A percentile compares a stretch with the other conserved stretches of the same genome.
These are phyloP conservation scores for Scolopax bukidnonensis DNA, from an alignment of 2,797 vertebrate species.

Conservation along the genomic window DNA sequence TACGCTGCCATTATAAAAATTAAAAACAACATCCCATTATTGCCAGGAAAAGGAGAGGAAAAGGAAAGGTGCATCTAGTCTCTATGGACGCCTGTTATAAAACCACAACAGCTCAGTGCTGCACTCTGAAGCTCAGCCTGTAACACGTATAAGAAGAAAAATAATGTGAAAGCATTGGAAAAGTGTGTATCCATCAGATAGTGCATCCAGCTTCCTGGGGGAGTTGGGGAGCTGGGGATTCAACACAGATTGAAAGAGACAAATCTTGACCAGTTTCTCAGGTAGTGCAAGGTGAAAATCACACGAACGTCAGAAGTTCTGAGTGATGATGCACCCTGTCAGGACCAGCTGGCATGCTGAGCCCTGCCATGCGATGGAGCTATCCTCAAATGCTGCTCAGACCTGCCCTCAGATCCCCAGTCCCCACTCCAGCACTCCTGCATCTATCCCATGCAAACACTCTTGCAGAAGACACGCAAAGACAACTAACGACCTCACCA, in stretches of 20 bases:
- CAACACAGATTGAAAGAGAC: not conserved
- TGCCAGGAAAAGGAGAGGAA: not conserved
- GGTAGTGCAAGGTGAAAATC: not conserved
- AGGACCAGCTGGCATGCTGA: not conserved
- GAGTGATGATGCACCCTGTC: not conserved
- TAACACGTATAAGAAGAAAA: not conserved
- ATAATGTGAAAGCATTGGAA: not conserved
- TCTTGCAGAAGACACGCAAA: not conserved
- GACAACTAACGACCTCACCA: not conserved
- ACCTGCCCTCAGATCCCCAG: not conserved
- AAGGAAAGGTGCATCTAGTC: not conserved
- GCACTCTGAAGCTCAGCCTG: not conserved
- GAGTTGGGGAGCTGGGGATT: not conserved
- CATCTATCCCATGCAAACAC: not conserved
- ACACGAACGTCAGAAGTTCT: not conserved
- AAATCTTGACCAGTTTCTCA: not conserved
- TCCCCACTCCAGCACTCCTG: not conserved
- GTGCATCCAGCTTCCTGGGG: not conserved
- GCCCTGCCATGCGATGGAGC: fast-evolving
- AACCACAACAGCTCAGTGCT: not conserved
- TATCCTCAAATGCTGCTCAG: not conserved
- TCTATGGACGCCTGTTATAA: not conserved
- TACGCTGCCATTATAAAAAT: not conserved
- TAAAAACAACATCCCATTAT: not conserved
- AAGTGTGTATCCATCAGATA: not conserved